A percentile compares a stretch with the other conserved stretches of the same genome.
These are phyloP conservation scores for Amniataba percoides DNA, from an alignment of 2,797 vertebrate species.

Conservation along the genomic window DNA sequence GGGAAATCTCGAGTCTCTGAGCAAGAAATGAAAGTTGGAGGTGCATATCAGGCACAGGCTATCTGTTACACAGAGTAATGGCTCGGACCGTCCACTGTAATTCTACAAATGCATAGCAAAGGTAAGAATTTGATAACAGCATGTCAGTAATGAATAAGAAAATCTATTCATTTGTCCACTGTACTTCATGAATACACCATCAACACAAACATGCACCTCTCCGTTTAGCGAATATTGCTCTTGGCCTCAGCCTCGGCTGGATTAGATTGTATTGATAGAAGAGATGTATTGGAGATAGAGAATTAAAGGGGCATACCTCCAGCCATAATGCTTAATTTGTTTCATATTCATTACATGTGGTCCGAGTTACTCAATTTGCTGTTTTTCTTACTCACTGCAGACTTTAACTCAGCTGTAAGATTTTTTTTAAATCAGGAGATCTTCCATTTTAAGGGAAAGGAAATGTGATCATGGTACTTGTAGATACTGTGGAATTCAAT, in stretches of 20 bases:
- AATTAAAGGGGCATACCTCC: constrained; percentile 75
- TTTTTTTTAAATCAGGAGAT: constrained; percentile 33
- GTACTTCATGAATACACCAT: constrained; percentile 51
- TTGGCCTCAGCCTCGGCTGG: constrained; percentile 64
- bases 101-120: constrained; percentile 74
- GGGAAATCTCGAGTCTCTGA: constrained; percentile 65
- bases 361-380: constrained; percentile 74
- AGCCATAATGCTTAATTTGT: constrained; percentile 75
- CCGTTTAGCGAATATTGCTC: constrained; percentile 60
- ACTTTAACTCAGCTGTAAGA: constrained; percentile 41
- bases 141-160: constrained; percentile 74
- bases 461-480: constrained; percentile 43
- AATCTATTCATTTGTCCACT: constrained; percentile 72
- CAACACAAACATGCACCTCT: constrained; percentile 68
- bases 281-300: constrained; percentile 79
- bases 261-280: constrained; percentile 82
- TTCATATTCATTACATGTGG: constrained; percentile 81
- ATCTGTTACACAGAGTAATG: constrained; percentile 69
- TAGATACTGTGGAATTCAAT: constrained; percentile 40
- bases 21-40: constrained; percentile 67
- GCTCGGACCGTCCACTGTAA: constrained; percentile 60
- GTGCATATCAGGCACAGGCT: constrained; percentile 66
- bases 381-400: constrained; percentile 62
- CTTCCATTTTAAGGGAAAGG: constrained; percentile 35
- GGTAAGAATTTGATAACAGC: constrained; percentile 80